Percentiles rank a stretch among this genome's conserved stretches.
Evolutionary conservation across 2,797 vertebrate species (phyloP).

Genomic region (Microctenopoma steveboyesi): DNA sequence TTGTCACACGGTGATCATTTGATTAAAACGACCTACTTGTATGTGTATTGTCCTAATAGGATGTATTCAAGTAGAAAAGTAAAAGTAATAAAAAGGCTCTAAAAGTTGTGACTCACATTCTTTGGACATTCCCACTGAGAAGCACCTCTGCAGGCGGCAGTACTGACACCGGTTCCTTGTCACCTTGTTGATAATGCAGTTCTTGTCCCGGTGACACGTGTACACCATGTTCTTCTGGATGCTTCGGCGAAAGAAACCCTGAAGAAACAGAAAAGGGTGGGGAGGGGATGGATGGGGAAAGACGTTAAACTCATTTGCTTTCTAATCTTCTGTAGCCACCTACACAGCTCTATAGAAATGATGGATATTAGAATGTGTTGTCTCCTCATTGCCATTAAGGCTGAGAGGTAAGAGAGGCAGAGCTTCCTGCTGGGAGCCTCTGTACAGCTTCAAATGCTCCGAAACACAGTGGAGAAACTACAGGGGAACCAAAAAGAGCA

Average conservation of each 20-base stretch:
- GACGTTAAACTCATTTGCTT: constrained; percentile 41
- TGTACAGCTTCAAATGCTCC: constrained; percentile 51
- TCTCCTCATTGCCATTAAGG: constrained; percentile 41
- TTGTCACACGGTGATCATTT: no score
- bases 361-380: constrained; percentile 38
- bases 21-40: no score
- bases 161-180: constrained; percentile 98
- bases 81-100: no score
- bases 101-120: constrained; percentile 87
- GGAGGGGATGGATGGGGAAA: not conserved
- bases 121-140: constrained; percentile 98
- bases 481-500: constrained; percentile 45
- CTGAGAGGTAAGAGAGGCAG: constrained; percentile 16
- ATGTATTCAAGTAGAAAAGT: no score
- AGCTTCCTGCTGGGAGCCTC: constrained; percentile 49
- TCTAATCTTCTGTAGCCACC: constrained; percentile 31
- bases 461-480: constrained; percentile 40
- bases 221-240: constrained; percentile 99
- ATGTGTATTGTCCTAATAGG: no score
- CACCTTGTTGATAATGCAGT: constrained; percentile 99
- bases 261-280: constrained; percentile 61
- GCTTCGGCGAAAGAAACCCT: constrained; percentile 96
- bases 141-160: constrained; percentile 97
- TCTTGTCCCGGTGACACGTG: constrained; percentile 98
- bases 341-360: constrained; percentile 29